These are phyloP conservation scores for Siniperca knerii DNA, from an alignment of 2,113 vertebrate genomes.

Conservation along the genomic window DNA sequence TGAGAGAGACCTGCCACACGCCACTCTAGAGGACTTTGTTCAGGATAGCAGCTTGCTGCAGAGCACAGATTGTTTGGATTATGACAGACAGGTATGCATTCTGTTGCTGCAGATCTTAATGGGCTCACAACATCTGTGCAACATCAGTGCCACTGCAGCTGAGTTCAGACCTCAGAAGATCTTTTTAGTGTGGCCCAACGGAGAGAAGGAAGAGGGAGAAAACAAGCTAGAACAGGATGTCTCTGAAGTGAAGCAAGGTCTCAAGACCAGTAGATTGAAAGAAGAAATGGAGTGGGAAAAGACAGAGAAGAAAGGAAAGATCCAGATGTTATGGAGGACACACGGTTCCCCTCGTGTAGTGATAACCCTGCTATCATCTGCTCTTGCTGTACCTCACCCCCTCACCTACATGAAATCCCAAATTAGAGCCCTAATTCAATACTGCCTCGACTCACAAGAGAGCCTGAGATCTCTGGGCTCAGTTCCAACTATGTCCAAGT, in stretches of 20 bases:
- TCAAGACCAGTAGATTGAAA: neutral
- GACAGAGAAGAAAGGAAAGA: neutral
- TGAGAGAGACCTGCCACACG: conserved; percentile 82
- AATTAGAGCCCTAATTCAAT: conserved; percentile 79
- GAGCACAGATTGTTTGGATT: conserved; percentile 62
- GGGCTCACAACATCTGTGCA: conserved; percentile 81
- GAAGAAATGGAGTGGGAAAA: neutral
- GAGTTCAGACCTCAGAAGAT: conserved; percentile 80
- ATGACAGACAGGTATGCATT: conserved; percentile 81
- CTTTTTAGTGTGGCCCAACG: conserved; percentile 76
- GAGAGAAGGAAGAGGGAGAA: neutral
- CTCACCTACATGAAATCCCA: conserved; percentile 73
- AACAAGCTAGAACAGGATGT: neutral
- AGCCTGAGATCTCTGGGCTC: conserved; percentile 22
- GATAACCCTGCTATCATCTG: conserved; percentile 69
- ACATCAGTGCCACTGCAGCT: conserved; percentile 5
- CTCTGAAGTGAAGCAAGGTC: neutral
- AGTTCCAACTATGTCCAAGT: conserved; percentile 45
- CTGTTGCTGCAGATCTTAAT: conserved; percentile 86
- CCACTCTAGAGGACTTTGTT: conserved; percentile 85
- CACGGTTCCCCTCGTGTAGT: conserved; percentile 80
- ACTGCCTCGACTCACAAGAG: conserved; percentile 72
- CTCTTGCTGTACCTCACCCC: conserved; percentile 27
- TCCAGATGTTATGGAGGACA: conserved; percentile 66
- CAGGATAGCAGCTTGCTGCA: conserved; percentile 53